phyloP scores from a whole-genome alignment of 2,888 invertebrate genomes.

The Luffia ferchaultella region DNA sequence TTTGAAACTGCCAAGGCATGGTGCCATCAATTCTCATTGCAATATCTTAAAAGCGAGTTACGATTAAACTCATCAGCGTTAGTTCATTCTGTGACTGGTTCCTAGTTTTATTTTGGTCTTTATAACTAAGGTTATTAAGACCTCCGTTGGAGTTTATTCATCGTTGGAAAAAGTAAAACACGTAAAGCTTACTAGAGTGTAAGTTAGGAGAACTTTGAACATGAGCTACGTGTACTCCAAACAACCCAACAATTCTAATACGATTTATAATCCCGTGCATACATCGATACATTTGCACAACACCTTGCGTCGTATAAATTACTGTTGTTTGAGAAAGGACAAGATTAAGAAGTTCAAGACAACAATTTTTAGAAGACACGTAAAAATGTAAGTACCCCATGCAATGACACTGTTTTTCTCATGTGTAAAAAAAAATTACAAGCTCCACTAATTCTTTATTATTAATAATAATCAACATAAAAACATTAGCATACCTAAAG shows the following conservation, averaged over 20 bases:
- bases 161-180: neutral
- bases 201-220: conserved; percentile 22
- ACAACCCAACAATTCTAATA: conserved; percentile 26
- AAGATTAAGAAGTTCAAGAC: conserved; percentile 48
- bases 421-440: neutral
- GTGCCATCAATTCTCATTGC: no score
- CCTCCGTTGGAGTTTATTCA: conserved; percentile 19
- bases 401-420: neutral
- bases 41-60: no score
- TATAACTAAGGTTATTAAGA: conserved; percentile 29
- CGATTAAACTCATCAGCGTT: no score
- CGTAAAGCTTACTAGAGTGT: neutral
- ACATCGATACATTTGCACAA: conserved; percentile 24
- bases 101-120: conserved; percentile 33
- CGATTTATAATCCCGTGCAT: conserved; percentile 21
- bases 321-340: conserved; percentile 38
- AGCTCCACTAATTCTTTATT: neutral
- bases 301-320: conserved; percentile 31
- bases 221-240: conserved; percentile 41
- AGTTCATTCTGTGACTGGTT: no score
- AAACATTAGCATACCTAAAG: no score
- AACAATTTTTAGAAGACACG: conserved; percentile 34
- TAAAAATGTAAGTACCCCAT: conserved; percentile 40
- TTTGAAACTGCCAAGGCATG: no score
- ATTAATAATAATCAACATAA: no score